Evolutionary conservation across 2,797 vertebrate genomes (phyloP).

Genomic region (Fundulus diaphanus): DNA sequence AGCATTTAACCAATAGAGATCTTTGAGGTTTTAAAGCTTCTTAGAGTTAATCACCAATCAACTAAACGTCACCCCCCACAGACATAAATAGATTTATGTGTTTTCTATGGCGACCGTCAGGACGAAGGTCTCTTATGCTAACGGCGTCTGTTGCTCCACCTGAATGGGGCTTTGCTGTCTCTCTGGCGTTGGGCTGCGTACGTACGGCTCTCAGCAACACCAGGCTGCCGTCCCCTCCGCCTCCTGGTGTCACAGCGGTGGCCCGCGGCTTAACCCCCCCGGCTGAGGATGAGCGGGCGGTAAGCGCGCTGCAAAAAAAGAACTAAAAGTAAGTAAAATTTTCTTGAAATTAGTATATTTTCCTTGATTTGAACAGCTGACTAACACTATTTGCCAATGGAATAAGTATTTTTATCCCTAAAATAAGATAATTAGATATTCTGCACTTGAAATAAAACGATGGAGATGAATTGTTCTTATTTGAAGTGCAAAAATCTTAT

Average conservation of each 20-base stretch:
- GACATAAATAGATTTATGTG: slow-evolving; percentile 14
- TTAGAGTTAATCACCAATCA: slow-evolving; percentile 11
- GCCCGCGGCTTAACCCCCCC: slow-evolving; percentile 68
- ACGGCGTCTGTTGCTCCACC: slow-evolving; percentile 34
- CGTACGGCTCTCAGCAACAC: slow-evolving; percentile 66
- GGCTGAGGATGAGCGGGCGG: slow-evolving; percentile 61
- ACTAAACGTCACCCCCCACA: slow-evolving; percentile 8
- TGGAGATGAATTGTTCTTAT: too few species aligned
- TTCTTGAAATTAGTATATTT: too few species aligned
- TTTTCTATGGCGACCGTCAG: slow-evolving; percentile 24
- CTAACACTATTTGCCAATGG: too few species aligned
- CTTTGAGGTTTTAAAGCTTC: slow-evolving; percentile 14
- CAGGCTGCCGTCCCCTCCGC: slow-evolving; percentile 53
- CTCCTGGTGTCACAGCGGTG: slow-evolving; percentile 69
- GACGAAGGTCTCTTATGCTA: slow-evolving; percentile 37
- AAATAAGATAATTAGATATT: too few species aligned
- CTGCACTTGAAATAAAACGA: too few species aligned
- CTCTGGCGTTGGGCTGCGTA: slow-evolving; percentile 62
- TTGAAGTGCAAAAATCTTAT: too few species aligned
- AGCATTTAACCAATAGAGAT: too few species aligned
- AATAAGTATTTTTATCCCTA: too few species aligned
- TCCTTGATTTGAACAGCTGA: too few species aligned
- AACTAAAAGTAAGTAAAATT: too few species aligned
- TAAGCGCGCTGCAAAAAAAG: too few species aligned
- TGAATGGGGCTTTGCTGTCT: slow-evolving; percentile 44